These are phyloP conservation scores for Psephotus haematonotus DNA, from an alignment of 2,113 vertebrate genomes.

Conservation along the genomic window DNA sequence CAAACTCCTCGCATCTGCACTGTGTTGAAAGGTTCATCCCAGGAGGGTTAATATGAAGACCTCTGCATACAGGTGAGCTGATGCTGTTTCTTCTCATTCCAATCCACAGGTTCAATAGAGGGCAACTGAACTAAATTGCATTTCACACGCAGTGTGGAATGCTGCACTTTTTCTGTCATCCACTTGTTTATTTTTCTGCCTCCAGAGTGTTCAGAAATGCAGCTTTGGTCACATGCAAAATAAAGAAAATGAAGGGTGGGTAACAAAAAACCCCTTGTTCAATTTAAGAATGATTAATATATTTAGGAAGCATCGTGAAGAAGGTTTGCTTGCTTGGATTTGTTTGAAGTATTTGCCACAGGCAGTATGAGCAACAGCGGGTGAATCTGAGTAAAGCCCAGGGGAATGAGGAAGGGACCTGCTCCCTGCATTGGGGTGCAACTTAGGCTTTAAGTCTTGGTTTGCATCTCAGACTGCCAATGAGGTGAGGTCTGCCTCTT, in stretches of 20 bases:
- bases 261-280: neutral
- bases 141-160: neutral
- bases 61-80: rapidly evolving
- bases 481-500: neutral
- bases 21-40: neutral
- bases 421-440: neutral
- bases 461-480: neutral
- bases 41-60: neutral
- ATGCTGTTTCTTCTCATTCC: neutral
- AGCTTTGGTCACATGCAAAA: neutral
- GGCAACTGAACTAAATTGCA: neutral
- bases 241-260: neutral
- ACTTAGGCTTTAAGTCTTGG: neutral
- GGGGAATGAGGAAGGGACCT: neutral
- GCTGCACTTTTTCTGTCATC: neutral
- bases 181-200: neutral
- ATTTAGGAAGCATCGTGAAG: neutral
- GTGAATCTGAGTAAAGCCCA: neutral
- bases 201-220: neutral
- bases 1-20: rapidly evolving
- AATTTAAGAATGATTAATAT: neutral
- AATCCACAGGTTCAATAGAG: neutral
- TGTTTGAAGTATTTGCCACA: neutral
- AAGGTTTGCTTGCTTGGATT: neutral
- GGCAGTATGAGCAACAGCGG: neutral